Conservation (phyloP, 1,140 invertebrate species). For the Aporrectodea caliginosa region DNA sequence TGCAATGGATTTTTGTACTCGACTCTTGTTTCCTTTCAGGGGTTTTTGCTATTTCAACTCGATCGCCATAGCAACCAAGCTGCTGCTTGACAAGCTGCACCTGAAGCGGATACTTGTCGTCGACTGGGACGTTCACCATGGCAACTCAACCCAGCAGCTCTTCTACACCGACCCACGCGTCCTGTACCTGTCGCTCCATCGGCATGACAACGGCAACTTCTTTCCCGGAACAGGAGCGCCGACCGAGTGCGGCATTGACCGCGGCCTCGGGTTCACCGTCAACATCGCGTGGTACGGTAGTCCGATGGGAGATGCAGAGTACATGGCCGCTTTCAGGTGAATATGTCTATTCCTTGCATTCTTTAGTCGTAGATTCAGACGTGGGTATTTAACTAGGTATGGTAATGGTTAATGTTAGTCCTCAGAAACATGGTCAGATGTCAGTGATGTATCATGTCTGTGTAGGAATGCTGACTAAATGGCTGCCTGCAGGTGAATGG, state of each 20-base stretch:
- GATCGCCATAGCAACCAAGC: conserved; percentile 90
- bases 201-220: conserved; percentile 99
- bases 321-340: conserved; percentile 88
- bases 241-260: conserved; percentile 80
- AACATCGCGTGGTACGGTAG: conserved; percentile 89
- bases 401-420: too few relatives aligned
- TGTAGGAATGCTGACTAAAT: too few relatives aligned
- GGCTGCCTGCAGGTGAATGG: too few relatives aligned
- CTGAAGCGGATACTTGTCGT: conserved; percentile 88
- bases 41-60: conserved; percentile 99
- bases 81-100: conserved; percentile 78
- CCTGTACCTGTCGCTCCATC: conserved; percentile 94
- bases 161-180: conserved; percentile 94
- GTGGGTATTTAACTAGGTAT: conserved; percentile 78
- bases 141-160: conserved; percentile 92
- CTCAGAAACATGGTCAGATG: too few relatives aligned
- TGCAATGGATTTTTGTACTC: too few relatives aligned
- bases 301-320: conserved; percentile 94
- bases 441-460: too few relatives aligned
- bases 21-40: conserved; percentile 49
- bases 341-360: too few relatives aligned
- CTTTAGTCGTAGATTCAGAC: conserved; percentile 68
- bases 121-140: conserved; percentile 99
- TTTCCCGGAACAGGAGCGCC: conserved; percentile 95
- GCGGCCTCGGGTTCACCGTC: conserved; percentile 92